Conservation (phyloP, 2,888 invertebrate species). For the Biston betularia region DNA sequence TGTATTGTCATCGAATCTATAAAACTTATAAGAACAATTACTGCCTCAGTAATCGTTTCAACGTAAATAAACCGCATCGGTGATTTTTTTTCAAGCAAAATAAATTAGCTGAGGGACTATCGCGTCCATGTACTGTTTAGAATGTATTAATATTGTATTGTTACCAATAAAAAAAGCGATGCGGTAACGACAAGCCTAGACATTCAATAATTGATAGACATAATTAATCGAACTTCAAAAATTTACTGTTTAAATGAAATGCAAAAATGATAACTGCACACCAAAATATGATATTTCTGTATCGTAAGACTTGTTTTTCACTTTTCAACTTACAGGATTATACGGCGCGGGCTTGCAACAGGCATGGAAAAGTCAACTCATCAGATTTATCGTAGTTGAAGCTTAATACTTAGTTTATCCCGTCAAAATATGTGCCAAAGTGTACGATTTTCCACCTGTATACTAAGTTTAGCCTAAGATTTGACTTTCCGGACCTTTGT, state of each 20-base stretch:
- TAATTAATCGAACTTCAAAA: neutral
- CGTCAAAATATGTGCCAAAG: too few species aligned
- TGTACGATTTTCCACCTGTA: too few species aligned
- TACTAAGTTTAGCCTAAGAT: too few species aligned
- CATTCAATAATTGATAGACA: neutral
- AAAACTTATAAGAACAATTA: neutral
- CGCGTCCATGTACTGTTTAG: neutral
- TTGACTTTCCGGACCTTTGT: too few species aligned
- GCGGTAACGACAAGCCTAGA: neutral
- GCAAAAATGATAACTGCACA: neutral
- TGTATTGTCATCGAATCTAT: conserved; percentile 4
- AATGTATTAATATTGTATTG: neutral
- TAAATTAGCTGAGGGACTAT: neutral
- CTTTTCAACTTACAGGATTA: too few species aligned
- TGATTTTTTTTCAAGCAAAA: neutral
- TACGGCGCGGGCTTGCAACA: too few species aligned
- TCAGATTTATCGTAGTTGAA: too few species aligned
- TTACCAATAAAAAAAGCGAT: conserved; percentile 1
- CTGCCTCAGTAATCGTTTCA: neutral
- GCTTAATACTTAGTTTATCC: too few species aligned
- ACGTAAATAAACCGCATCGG: neutral
- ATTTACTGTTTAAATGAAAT: neutral
- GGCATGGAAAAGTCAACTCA: too few species aligned
- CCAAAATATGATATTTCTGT: neutral
- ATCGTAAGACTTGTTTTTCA: neutral